A percentile compares a stretch with the other conserved stretches of the same genome.
Evolutionary conservation across 1,140 invertebrate genomes (phyloP).

Genomic region (Holcopasites calliopsidis): DNA sequence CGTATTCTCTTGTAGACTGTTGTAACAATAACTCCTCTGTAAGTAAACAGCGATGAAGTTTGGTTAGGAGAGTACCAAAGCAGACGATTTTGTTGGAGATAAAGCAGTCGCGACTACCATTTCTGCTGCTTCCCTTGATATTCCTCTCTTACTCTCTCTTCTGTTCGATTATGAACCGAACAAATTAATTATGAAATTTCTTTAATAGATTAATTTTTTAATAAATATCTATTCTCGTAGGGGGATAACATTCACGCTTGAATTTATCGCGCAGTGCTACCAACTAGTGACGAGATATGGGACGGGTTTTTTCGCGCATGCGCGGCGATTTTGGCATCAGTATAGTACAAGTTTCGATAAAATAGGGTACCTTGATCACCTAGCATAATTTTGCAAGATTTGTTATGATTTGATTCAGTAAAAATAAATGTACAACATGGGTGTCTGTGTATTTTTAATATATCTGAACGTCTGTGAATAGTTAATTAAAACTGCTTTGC

Average conservation of each 20-base stretch:
- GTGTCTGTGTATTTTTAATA: no score
- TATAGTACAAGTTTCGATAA: no score
- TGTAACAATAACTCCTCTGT: neutral
- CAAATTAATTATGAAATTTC: neutral
- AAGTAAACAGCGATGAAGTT: neutral
- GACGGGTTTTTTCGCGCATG: no score
- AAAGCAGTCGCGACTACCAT: neutral
- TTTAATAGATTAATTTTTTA: neutral
- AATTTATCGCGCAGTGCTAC: no score
- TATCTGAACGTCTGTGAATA: no score
- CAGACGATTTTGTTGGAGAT: neutral
- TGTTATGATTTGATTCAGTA: no score
- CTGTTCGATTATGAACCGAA: neutral
- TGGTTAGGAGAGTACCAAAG: slow-evolving; percentile 26
- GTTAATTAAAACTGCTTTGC: no score
- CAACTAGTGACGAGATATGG: no score
- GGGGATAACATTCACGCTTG: neutral
- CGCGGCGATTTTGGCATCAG: no score
- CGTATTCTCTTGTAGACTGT: neutral
- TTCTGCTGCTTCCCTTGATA: neutral
- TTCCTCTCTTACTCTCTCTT: neutral
- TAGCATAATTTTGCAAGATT: no score
- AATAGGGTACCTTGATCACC: no score
- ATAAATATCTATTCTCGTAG: neutral
- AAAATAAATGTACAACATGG: no score